phyloP scores from a whole-genome alignment of 2,113 vertebrate species.

The Pheucticus melanocephalus region DNA sequence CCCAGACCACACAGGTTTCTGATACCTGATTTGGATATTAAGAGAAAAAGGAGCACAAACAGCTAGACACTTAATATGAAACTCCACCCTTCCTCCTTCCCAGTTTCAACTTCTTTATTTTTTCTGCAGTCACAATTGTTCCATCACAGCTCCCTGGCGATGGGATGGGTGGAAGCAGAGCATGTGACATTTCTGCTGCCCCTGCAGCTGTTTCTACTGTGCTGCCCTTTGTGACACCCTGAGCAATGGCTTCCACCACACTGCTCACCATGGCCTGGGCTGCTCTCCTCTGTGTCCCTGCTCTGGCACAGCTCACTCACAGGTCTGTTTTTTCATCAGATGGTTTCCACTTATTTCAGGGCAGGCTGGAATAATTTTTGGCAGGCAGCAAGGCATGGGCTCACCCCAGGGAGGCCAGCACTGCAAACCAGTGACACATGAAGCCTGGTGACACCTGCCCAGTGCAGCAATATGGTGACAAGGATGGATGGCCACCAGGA shows the following conservation, averaged over 20 bases:
- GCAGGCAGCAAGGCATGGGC: neutral
- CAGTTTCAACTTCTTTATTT: neutral
- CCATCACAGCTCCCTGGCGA: neutral
- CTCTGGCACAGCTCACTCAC: accelerated
- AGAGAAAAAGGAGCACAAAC: neutral
- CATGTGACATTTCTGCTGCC: neutral
- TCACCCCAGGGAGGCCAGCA: neutral
- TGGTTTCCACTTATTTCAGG: neutral
- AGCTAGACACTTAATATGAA: neutral
- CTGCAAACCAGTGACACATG: accelerated
- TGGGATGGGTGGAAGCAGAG: neutral
- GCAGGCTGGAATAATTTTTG: neutral
- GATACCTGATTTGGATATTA: neutral
- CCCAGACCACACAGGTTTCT: neutral
- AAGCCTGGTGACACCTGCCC: neutral
- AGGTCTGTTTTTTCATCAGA: neutral
- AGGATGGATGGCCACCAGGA: neutral
- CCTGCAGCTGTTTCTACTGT: accelerated
- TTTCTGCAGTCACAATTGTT: neutral
- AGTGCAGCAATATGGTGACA: accelerated
- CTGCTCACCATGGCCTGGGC: accelerated
- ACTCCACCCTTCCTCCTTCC: neutral
- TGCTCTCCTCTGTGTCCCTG: neutral
- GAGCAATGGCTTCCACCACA: accelerated
- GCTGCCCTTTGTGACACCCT: accelerated